Percentiles rank a stretch among this genome's conserved stretches.
Evolutionary conservation across 2,797 vertebrate species (phyloP).

Genomic region (Spondyliosoma cantharus): DNA sequence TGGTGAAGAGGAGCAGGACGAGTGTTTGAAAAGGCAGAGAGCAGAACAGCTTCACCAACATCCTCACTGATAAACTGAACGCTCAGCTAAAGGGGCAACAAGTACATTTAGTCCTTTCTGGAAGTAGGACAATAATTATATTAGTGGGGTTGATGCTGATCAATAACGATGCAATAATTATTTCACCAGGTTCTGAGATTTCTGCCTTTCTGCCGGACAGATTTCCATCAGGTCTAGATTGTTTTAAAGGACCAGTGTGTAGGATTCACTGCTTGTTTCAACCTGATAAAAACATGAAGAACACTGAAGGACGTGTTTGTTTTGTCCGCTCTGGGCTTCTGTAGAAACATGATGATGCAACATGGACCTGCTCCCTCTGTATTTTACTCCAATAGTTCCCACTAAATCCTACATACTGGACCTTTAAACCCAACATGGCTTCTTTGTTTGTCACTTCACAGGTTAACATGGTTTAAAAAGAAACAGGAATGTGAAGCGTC

Average conservation of each 20-base stretch:
- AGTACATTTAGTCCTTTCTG: not conserved
- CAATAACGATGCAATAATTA: not conserved
- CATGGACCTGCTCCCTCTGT: too few relatives aligned
- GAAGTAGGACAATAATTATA: not conserved
- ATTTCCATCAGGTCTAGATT: not conserved
- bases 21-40: constrained; percentile 54
- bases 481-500: not conserved
- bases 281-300: too few relatives aligned
- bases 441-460: not conserved
- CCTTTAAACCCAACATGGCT: not conserved
- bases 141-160: not conserved
- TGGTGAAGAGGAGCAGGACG: constrained; percentile 18
- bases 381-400: too few relatives aligned
- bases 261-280: too few relatives aligned
- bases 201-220: not conserved
- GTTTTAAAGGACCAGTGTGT: too few relatives aligned
- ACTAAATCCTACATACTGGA: too few relatives aligned
- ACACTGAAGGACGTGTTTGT: too few relatives aligned
- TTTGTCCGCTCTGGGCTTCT: too few relatives aligned
- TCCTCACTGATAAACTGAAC: not conserved
- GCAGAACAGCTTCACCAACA: constrained; percentile 47
- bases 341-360: too few relatives aligned
- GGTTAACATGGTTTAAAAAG: constrained; percentile 11
- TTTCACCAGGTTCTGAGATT: not conserved
- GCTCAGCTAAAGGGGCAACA: constrained; percentile 22